Conservation (phyloP, 2,113 vertebrate genomes). For the Crypturellus undulatus region DNA sequence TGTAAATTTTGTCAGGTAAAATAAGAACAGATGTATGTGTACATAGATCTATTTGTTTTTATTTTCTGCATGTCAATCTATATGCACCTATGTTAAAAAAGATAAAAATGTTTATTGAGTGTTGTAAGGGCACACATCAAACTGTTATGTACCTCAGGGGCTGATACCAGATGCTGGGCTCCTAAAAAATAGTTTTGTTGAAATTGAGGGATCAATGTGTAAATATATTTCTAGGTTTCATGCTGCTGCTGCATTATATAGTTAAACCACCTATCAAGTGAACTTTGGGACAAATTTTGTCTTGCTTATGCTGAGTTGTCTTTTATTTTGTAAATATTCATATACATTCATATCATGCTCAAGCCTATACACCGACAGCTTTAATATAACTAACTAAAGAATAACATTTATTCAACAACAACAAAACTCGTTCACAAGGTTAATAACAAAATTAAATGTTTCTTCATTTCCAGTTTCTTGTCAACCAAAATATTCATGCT, state of each 20-base stretch:
- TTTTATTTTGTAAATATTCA: not conserved
- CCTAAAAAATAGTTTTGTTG: not conserved
- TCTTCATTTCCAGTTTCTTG: not conserved
- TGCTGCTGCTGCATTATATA: not conserved
- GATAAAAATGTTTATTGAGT: not conserved
- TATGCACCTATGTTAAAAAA: not conserved
- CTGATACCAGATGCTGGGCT: not conserved
- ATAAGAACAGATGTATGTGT: not conserved
- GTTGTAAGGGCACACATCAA: accelerated
- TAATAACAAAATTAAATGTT: not conserved
- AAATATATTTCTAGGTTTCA: not conserved
- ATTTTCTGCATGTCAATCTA: not conserved
- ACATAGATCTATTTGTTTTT: not conserved
- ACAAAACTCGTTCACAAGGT: not conserved
- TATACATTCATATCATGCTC: not conserved
- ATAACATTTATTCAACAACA: not conserved
- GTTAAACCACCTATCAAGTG: not conserved
- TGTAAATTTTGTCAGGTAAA: not conserved
- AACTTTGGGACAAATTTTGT: not conserved
- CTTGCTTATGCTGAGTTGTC: accelerated
- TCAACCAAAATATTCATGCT: not conserved
- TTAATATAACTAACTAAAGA: not conserved
- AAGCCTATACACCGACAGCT: not conserved
- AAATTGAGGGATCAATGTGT: not conserved
- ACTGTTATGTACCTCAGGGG: not conserved